These are phyloP conservation scores for Clamator glandarius DNA, from an alignment of 2,797 vertebrate species.

Conservation along the genomic window DNA sequence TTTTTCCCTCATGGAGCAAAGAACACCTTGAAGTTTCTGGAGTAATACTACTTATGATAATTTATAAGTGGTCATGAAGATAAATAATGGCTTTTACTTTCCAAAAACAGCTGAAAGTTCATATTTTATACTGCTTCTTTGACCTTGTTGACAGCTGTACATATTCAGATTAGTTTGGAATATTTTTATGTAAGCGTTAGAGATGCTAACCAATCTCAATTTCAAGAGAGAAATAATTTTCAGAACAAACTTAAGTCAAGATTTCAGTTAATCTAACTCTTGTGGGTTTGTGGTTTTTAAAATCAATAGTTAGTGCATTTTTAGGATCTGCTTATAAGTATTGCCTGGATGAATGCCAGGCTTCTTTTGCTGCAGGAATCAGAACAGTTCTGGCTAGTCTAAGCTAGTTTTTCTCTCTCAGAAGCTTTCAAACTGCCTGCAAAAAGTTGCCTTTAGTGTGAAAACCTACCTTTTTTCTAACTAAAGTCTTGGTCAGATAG, in stretches of 20 bases:
- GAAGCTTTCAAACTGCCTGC: neutral
- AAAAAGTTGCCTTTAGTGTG: neutral
- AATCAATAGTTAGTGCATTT: neutral
- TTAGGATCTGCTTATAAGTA: neutral
- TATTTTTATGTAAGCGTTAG: conserved; percentile 2
- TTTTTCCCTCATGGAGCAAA: neutral
- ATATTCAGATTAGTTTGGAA: conserved; percentile 29
- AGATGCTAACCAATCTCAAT: conserved; percentile 27
- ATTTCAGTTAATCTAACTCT: conserved; percentile 25
- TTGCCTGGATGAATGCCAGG: neutral
- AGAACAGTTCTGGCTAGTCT: neutral
- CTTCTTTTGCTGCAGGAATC: neutral
- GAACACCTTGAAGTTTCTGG: conserved; percentile 37
- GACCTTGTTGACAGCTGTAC: conserved; percentile 44
- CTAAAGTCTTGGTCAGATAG: neutral
- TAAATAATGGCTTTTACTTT: conserved; percentile 57
- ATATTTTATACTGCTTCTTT: conserved; percentile 47
- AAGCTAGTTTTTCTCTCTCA: neutral
- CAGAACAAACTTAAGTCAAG: neutral
- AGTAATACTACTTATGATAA: conserved; percentile 13
- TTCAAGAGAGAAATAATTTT: conserved; percentile 44
- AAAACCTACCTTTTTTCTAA: neutral
- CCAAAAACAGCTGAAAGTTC: conserved; percentile 42
- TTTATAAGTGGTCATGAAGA: conserved; percentile 17
- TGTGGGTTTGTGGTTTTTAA: neutral